A percentile compares a stretch with the other conserved stretches of the same genome.
Evolutionary conservation across 35 echinoderm and acorn worm genomes (phyloP).

Genomic region (Chiridota heheva): DNA sequence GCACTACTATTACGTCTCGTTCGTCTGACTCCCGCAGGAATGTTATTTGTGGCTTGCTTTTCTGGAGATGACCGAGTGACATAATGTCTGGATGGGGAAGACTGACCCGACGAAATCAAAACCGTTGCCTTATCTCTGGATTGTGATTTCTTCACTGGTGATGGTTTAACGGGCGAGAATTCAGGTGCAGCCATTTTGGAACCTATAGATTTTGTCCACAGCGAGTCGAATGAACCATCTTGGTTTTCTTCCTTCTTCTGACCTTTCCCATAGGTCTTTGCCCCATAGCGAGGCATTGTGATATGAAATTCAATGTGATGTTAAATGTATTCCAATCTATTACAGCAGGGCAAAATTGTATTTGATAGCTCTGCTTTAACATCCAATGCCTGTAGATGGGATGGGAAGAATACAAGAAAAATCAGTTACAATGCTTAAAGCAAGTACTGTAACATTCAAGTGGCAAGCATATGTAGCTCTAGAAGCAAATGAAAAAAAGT

Average conservation of each 20-base stretch:
- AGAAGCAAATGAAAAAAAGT: too few relatives aligned
- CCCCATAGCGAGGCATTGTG: conserved; percentile 48
- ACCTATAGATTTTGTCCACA: conserved; percentile 27
- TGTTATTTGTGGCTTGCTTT: conserved; percentile 9
- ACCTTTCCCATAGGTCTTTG: conserved; percentile 44
- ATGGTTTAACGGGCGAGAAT: conserved; percentile 27
- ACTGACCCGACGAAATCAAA: background rate
- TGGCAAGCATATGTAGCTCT: too few relatives aligned
- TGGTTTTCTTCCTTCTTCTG: conserved; percentile 24
- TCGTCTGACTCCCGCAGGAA: conserved; percentile 5
- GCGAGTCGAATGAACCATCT: conserved; percentile 19
- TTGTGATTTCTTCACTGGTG: background rate
- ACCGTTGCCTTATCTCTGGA: background rate
- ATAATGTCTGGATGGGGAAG: conserved; percentile 24
- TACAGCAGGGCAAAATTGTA: too few relatives aligned
- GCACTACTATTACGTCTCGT: conserved; percentile 41
- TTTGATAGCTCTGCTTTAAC: too few relatives aligned
- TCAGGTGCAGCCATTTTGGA: conserved; percentile 19
- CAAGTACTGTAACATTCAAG: too few relatives aligned
- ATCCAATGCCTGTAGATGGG: too few relatives aligned
- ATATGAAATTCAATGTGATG: too few relatives aligned
- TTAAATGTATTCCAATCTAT: too few relatives aligned
- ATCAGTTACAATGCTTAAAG: too few relatives aligned
- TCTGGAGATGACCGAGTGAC: conserved; percentile 29
- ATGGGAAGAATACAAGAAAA: too few relatives aligned